phyloP scores from a whole-genome alignment of 2,113 vertebrate genomes.

The Prunella himalayana region DNA sequence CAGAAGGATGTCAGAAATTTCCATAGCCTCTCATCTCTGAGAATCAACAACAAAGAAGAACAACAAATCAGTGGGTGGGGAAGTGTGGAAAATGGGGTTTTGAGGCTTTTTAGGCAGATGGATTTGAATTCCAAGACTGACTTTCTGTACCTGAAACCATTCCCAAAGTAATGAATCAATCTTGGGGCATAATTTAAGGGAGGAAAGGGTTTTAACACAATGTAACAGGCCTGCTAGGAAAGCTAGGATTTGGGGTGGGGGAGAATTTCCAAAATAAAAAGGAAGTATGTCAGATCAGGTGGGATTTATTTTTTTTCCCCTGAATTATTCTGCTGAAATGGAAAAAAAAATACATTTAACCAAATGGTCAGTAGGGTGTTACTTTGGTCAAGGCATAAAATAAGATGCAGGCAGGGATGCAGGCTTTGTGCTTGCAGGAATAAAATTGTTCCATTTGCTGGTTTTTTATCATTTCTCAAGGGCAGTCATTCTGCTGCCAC shows the following conservation, averaged over 20 bases:
- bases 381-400: background rate
- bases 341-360: background rate
- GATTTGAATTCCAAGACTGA: background rate
- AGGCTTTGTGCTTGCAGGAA: background rate
- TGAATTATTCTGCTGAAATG: background rate
- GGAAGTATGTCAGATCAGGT: background rate
- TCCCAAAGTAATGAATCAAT: background rate
- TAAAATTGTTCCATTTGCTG: background rate
- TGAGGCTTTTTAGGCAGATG: background rate
- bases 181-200: background rate
- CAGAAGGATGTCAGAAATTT: background rate
- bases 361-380: background rate
- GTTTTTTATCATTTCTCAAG: background rate
- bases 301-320: background rate
- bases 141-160: background rate
- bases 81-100: background rate
- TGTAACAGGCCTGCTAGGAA: background rate
- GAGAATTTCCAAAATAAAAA: background rate
- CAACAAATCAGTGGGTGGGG: background rate
- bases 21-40: too few species aligned
- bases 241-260: background rate
- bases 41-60: too few species aligned
- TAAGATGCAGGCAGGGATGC: background rate
- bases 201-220: background rate
- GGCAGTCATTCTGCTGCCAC: background rate